Conservation (phyloP, 2,113 vertebrate genomes). For the Nansenia antarctica region DNA sequence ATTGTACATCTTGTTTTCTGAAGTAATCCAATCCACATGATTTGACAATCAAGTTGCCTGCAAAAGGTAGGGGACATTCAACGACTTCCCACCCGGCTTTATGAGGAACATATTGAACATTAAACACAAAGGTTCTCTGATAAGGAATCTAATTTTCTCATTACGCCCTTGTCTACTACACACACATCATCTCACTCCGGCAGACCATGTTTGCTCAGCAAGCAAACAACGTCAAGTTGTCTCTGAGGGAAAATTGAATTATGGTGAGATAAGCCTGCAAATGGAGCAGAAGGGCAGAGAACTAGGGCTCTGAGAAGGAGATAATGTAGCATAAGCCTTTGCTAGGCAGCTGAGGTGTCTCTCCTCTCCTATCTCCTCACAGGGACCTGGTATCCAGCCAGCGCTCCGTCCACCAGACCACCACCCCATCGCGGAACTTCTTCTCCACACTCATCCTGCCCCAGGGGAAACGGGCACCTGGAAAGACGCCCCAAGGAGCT, state of each 20-base stretch:
- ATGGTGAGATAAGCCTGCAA: not conserved
- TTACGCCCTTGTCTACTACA: not conserved
- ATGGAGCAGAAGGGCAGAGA: not conserved
- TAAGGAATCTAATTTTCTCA: not conserved
- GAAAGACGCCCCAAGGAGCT: conserved; percentile 62
- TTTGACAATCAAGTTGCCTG: not conserved
- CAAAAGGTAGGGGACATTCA: not conserved
- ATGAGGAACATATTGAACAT: not conserved
- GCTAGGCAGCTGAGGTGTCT: not conserved
- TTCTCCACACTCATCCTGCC: conserved; percentile 93
- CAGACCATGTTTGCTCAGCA: not conserved
- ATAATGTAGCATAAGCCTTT: no score
- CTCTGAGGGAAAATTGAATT: not conserved
- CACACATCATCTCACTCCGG: not conserved
- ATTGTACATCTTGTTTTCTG: not conserved
- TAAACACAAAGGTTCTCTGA: not conserved
- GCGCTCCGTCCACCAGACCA: conserved; percentile 72
- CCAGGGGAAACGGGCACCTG: conserved; percentile 82
- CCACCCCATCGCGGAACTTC: conserved; percentile 82
- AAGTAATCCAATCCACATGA: not conserved
- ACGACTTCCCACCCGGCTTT: not conserved
- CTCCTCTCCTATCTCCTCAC: conserved; percentile 1
- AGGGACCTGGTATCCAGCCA: conserved; percentile 91
- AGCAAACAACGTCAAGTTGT: not conserved
- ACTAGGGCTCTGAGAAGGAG: not conserved